Percentiles rank a stretch among this genome's conserved stretches.
Evolutionary conservation across 2,888 invertebrate genomes (phyloP).

Genomic region (Tenthredo mesomela): DNA sequence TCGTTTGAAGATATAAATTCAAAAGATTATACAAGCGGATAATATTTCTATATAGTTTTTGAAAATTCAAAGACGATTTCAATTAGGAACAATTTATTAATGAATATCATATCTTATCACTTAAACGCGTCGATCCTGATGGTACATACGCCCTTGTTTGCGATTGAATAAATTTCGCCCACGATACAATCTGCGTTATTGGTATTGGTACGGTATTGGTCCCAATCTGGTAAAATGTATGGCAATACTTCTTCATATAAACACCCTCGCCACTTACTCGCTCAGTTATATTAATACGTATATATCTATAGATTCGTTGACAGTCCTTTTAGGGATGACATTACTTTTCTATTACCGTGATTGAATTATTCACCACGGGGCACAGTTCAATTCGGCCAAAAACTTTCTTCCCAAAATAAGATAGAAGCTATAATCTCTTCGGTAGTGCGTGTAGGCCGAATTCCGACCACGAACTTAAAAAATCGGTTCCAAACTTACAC

Average conservation of each 20-base stretch:
- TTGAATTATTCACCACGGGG: slow-evolving; percentile 65
- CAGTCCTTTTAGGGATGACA: slow-evolving; percentile 63
- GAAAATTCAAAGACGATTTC: neutral
- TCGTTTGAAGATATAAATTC: neutral
- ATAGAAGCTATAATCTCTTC: neutral
- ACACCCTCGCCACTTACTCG: slow-evolving; percentile 64
- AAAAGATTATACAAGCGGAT: no score
- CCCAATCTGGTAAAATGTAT: slow-evolving; percentile 75
- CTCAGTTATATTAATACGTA: slow-evolving; percentile 54
- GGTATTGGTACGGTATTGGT: slow-evolving; percentile 66
- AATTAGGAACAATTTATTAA: slow-evolving; percentile 12
- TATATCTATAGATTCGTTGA: slow-evolving; percentile 49
- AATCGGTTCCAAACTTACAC: neutral
- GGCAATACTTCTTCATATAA: slow-evolving; percentile 75
- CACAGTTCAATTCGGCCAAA: slow-evolving; percentile 22
- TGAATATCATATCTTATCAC: slow-evolving; percentile 30
- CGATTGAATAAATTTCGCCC: slow-evolving; percentile 43
- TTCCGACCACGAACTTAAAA: neutral
- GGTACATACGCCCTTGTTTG: slow-evolving; percentile 38
- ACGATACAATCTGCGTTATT: slow-evolving; percentile 63
- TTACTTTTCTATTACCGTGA: slow-evolving; percentile 74
- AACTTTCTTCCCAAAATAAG: slow-evolving; percentile 11
- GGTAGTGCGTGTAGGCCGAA: neutral
- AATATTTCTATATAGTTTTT: neutral
- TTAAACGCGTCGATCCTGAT: neutral